These are phyloP conservation scores for Antedon mediterranea DNA, from an alignment of 53 echinoderm and acorn worm genomes.

Conservation along the genomic window DNA sequence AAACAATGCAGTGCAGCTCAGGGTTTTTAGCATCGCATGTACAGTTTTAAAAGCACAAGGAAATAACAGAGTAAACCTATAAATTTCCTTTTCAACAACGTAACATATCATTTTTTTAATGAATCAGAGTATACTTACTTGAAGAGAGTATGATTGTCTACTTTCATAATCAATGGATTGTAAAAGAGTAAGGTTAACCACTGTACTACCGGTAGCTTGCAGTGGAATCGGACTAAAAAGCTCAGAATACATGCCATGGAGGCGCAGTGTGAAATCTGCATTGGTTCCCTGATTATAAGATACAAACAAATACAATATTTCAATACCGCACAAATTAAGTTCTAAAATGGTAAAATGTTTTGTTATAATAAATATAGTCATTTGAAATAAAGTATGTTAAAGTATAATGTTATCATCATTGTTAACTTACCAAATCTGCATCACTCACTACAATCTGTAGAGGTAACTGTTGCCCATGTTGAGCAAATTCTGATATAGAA, in stretches of 20 bases:
- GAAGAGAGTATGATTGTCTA: background rate
- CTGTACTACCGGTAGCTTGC: background rate
- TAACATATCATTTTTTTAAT: too few species aligned
- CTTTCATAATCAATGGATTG: background rate
- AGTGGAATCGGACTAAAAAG: background rate
- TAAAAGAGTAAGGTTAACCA: background rate
- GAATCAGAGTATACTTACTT: background rate
- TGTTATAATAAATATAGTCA: too few species aligned
- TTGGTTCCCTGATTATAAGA: background rate
- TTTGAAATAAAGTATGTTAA: too few species aligned
- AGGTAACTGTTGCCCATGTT: constrained; percentile 30
- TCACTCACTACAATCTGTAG: constrained; percentile 49
- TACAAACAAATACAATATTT: too few species aligned
- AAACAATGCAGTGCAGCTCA: too few species aligned
- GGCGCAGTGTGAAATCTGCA: background rate
- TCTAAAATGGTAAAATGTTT: too few species aligned
- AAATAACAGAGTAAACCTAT: too few species aligned
- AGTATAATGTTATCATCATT: too few species aligned
- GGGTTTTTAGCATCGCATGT: too few species aligned
- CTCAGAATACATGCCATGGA: background rate
- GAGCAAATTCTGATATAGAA: constrained; percentile 38
- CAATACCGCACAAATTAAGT: too few species aligned
- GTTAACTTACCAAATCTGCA: constrained; percentile 59
- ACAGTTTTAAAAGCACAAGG: too few species aligned
- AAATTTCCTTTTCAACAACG: too few species aligned